These are phyloP conservation scores for Thera obeliscata DNA, from an alignment of 2,888 invertebrate genomes.

Conservation along the genomic window DNA sequence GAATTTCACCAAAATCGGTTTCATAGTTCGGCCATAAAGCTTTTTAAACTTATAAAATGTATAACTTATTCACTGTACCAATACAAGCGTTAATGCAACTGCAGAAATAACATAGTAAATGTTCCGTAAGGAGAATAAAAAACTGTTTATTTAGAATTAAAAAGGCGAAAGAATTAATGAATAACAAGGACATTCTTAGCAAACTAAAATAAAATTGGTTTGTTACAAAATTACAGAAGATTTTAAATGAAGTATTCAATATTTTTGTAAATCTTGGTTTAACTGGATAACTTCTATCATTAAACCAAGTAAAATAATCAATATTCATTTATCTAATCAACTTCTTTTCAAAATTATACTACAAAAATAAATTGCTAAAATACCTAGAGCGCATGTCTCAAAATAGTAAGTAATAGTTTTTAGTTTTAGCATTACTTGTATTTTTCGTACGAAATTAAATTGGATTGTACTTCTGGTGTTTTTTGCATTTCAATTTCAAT, in stretches of 20 bases:
- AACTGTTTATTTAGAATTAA: slow-evolving; percentile 21
- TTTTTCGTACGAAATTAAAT: not conserved
- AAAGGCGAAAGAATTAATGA: slow-evolving; percentile 14
- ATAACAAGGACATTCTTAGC: slow-evolving; percentile 15
- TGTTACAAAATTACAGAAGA: slow-evolving; percentile 1
- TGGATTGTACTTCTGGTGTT: too few relatives aligned
- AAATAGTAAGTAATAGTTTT: not conserved
- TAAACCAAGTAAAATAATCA: not conserved
- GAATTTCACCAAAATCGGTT: too few relatives aligned
- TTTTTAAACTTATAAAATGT: too few relatives aligned
- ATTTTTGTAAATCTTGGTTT: not conserved
- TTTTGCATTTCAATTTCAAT: not conserved
- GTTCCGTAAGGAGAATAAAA: slow-evolving; percentile 7
- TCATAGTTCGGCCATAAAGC: too few relatives aligned
- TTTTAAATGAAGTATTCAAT: slow-evolving; percentile 1
- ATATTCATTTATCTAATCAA: not conserved
- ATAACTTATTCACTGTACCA: slow-evolving; percentile 11
- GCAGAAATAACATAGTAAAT: slow-evolving; percentile 7
- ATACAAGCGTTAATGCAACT: slow-evolving; percentile 10
- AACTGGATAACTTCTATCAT: slow-evolving; percentile 1
- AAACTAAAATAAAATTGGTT: slow-evolving; percentile 10
- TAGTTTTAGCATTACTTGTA: not conserved
- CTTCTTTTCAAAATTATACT: not conserved
- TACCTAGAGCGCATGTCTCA: slow-evolving; percentile 7
- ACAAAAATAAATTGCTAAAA: slow-evolving; percentile 2